These are phyloP conservation scores for Oncorhynchus keta DNA, from an alignment of 2,113 vertebrate species.

Conservation along the genomic window DNA sequence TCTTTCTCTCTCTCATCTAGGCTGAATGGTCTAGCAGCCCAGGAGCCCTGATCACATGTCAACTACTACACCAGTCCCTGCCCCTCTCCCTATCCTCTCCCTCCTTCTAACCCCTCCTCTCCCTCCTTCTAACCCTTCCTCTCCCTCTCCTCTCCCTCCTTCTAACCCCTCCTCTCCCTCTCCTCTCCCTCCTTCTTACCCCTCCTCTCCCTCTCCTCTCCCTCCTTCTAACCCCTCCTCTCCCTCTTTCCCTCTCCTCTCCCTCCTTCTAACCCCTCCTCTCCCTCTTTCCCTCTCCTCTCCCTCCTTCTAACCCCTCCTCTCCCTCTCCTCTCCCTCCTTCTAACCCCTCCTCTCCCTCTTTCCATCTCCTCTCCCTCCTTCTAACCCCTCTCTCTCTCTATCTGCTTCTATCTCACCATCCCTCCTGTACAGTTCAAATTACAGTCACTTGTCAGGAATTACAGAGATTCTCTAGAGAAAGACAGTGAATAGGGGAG, in stretches of 20 bases:
- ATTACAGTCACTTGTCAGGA: conserved; percentile 14
- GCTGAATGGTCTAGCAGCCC: conserved; percentile 10
- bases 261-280: not conserved
- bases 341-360: not conserved
- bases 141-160: not conserved
- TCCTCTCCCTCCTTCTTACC: not conserved
- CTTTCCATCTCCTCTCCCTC: not conserved
- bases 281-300: not conserved
- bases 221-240: not conserved
- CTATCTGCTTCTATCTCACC: too few species aligned
- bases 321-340: not conserved
- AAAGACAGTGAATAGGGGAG: not conserved
- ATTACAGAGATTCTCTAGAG: conserved; percentile 6
- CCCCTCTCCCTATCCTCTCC: not conserved
- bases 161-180: not conserved
- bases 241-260: not conserved
- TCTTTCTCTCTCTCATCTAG: not conserved
- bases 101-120: not conserved
- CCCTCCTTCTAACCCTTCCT: not conserved
- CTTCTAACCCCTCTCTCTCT: not conserved
- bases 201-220: not conserved
- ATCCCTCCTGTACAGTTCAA: not conserved
- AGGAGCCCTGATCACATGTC: conserved; percentile 41
- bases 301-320: not conserved
- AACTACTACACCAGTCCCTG: not conserved